These are phyloP conservation scores for Hydrochoerus hydrochaeris DNA, from an alignment of 2,113 vertebrate species.

Conservation along the genomic window DNA sequence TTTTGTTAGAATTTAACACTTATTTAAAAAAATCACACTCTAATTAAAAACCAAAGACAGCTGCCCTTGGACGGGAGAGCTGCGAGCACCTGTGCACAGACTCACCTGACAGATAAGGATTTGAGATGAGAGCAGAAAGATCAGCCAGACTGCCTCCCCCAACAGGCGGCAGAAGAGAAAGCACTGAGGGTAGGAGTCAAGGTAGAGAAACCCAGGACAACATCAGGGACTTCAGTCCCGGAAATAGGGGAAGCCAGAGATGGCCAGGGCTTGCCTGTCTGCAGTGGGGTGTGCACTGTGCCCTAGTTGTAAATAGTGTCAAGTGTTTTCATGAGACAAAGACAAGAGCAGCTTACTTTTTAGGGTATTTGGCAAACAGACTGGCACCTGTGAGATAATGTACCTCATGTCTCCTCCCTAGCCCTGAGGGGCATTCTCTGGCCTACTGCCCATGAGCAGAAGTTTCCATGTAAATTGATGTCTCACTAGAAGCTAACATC, in stretches of 20 bases:
- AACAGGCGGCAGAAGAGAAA: neutral
- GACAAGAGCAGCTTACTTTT: no score
- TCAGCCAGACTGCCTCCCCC: neutral
- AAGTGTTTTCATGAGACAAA: neutral
- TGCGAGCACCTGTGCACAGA: no score
- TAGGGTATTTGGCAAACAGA: neutral
- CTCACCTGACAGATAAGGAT: neutral
- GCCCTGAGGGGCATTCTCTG: neutral
- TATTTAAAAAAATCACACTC: neutral
- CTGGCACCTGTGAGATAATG: fast-evolving
- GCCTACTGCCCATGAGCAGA: fast-evolving
- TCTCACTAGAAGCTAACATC: neutral
- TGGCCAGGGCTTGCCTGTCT: neutral
- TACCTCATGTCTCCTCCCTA: neutral
- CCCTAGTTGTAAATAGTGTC: fast-evolving
- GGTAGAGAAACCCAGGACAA: fast-evolving
- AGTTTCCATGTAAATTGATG: neutral
- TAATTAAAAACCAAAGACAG: neutral
- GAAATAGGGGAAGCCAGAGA: fast-evolving
- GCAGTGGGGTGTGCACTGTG: fast-evolving
- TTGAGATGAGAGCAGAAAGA: neutral
- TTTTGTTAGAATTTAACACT: neutral
- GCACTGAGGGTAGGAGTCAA: fast-evolving
- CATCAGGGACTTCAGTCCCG: fast-evolving
- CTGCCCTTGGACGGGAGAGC: neutral